Percentiles rank a stretch among this genome's conserved stretches.
phyloP scores from a whole-genome alignment of 2,113 vertebrate species.

The Calonectris borealis region DNA sequence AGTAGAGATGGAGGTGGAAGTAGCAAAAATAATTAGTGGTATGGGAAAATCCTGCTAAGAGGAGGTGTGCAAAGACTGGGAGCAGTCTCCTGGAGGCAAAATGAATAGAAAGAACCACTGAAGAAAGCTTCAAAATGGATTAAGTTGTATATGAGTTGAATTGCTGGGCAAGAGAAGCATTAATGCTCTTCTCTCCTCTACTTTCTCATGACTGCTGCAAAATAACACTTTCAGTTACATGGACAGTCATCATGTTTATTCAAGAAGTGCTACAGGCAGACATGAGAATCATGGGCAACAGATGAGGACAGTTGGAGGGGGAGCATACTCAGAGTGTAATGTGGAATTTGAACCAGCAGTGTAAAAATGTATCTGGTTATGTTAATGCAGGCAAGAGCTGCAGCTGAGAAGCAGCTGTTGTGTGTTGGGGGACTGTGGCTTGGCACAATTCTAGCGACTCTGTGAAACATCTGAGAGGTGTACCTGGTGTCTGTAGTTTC shows the following conservation, averaged over 20 bases:
- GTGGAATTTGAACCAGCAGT: accelerated
- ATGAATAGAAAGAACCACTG: background rate
- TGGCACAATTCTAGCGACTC: background rate
- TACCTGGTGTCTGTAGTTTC: background rate
- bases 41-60: background rate
- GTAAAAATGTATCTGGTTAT: background rate
- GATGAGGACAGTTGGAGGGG: background rate
- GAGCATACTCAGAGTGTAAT: background rate
- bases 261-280: background rate
- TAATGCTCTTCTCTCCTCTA: background rate
- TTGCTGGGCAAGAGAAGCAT: background rate
- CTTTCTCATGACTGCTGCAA: background rate
- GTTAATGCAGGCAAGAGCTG: background rate
- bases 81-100: background rate
- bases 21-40: constrained; percentile 28
- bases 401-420: accelerated
- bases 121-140: background rate
- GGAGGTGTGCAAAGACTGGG: background rate
- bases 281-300: background rate
- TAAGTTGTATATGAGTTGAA: background rate
- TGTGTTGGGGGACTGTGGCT: background rate
- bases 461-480: no score
- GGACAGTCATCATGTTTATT: background rate
- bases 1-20: background rate
- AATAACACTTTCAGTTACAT: background rate